A percentile compares a stretch with the other conserved stretches of the same genome.
Evolutionary conservation across 2,113 vertebrate species (phyloP).

Genomic region (Pelusios castaneus): DNA sequence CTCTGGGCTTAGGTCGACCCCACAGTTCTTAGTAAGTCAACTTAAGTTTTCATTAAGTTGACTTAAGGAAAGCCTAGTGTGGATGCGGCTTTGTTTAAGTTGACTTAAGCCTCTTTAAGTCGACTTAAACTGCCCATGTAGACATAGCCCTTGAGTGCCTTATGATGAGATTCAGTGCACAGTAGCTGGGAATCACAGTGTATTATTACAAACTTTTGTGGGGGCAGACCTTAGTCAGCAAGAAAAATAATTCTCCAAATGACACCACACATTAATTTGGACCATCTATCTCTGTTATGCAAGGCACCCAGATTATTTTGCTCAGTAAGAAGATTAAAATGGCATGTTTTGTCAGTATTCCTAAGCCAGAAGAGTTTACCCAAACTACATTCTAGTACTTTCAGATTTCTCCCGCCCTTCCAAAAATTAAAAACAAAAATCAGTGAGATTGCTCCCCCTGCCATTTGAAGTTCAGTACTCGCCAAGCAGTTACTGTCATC

Average conservation of each 20-base stretch:
- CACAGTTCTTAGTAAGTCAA: too few relatives aligned
- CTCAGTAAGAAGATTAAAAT: slow-evolving; percentile 1
- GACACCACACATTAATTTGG: not conserved
- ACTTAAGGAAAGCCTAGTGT: too few relatives aligned
- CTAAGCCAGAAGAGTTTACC: not conserved
- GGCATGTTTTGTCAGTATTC: not conserved
- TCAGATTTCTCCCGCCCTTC: not conserved
- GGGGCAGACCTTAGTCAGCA: not conserved
- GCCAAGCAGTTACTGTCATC: not conserved
- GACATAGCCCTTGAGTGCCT: not conserved
- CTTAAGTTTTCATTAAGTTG: too few relatives aligned
- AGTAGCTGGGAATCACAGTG: not conserved
- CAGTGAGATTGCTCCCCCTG: not conserved
- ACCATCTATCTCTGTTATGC: not conserved
- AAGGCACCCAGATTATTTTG: not conserved
- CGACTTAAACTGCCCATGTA: too few relatives aligned
- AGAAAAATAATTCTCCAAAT: slow-evolving; percentile 1
- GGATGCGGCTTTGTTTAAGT: too few relatives aligned
- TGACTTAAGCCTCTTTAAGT: too few relatives aligned
- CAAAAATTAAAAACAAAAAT: slow-evolving; percentile 5
- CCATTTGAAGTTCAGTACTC: slow-evolving; percentile 3
- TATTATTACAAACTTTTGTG: not conserved
- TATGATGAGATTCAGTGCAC: not conserved
- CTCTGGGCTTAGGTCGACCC: too few relatives aligned
- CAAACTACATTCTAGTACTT: not conserved